A percentile compares a stretch with the other conserved stretches of the same genome.
These are phyloP conservation scores for Potamilus streckersoni DNA, from an alignment of 1,140 invertebrate genomes.

Conservation along the genomic window DNA sequence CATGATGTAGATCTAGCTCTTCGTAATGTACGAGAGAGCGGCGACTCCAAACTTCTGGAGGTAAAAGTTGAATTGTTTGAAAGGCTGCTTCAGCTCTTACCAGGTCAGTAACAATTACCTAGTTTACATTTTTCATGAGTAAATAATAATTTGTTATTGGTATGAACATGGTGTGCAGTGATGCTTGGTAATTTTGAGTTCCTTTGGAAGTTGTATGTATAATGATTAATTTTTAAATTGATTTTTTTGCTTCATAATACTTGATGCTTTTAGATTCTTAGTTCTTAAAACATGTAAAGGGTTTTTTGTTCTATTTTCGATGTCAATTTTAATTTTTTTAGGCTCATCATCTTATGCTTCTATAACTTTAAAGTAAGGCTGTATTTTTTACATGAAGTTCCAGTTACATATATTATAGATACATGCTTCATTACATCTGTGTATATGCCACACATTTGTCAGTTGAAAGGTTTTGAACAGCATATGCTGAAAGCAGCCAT, in stretches of 20 bases:
- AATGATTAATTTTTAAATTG: neutral
- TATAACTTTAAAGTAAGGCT: no score
- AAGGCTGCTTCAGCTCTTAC: constrained; percentile 32
- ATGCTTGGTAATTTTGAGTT: neutral
- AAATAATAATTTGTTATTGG: no score
- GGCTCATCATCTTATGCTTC: no score
- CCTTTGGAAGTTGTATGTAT: neutral
- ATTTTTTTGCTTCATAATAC: neutral
- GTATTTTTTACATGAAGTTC: no score
- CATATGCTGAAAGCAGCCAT: no score
- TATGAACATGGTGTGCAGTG: no score
- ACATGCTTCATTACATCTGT: no score
- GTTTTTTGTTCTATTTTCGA: neutral
- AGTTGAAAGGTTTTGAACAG: no score
- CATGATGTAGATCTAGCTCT: constrained; percentile 15
- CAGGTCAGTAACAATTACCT: constrained; percentile 34
- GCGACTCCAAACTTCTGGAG: constrained; percentile 13
- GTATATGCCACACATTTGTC: no score
- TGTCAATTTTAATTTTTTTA: no score
- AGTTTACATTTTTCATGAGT: neutral
- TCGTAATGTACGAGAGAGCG: neutral
- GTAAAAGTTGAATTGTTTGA: constrained; percentile 31
- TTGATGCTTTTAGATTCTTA: neutral
- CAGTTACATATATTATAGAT: no score
- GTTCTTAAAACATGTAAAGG: neutral